Evolutionary conservation across 2,113 vertebrate genomes (phyloP), one percentile per base, ranked within the genome.

Genomic region (Brachypteracias leptosomus): DNA sequence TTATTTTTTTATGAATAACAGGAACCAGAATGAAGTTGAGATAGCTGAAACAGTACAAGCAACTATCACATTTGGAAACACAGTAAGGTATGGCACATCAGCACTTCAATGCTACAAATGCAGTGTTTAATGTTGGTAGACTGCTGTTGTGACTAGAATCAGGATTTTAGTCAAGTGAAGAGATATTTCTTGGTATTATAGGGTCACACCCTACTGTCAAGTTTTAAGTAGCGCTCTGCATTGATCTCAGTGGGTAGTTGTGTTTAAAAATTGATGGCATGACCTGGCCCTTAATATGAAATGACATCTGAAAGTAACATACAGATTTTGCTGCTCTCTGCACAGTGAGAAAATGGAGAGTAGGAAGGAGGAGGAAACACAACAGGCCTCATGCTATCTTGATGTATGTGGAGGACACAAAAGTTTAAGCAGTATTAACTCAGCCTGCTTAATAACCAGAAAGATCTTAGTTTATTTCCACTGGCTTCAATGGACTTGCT

Each of bases 181-280:
- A 93, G 68, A 40, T 70, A 55, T 73, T 96, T 93, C 83, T 72
- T 90, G 57, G 47, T 90, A 65, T 90, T 92, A 75, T 16, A 72
- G 72, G 90, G 68, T 94, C 75, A 90, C 67, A 88, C 47, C n/a
- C 62, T 88, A 75, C 65, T 78, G 77, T 65, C 89, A 85, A 46
- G 47, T 49, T 87, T 91, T 89, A 89, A 89, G 94, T 75, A 87
- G 35, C 59, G 65, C 58, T 89, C 61, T 92, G 33, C 59, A 93
- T 93, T 93, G 86, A 95, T 92, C 89, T 90, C 80, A 67, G 76
- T 92, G 84, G 83, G 94, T 95, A 94, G 80, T 4, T 95, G 77
- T 75, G 66, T 85, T 93, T 85, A 85, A 96, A 96, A 96, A 95
- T 91, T 91, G 73, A 95, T 95, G 89, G 61, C 80, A 36, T 72